Evolutionary conservation across 1,140 invertebrate species (phyloP).

Genomic region (Nilaparvata lugens): DNA sequence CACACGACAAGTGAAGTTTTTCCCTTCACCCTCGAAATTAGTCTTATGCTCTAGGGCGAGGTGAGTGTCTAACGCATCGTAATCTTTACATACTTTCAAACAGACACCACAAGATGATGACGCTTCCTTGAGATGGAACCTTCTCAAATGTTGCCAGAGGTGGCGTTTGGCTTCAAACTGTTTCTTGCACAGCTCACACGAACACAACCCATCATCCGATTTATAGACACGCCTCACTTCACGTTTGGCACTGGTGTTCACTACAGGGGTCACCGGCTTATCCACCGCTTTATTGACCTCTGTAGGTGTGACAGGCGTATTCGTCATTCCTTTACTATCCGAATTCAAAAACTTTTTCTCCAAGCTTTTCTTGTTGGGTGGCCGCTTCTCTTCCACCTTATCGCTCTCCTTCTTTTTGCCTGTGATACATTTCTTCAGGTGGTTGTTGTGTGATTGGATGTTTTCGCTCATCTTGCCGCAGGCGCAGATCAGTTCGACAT

Average conservation of each 20-base stretch:
- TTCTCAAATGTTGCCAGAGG: slow-evolving; percentile 51
- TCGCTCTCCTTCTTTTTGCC: neutral
- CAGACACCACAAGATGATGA: slow-evolving; percentile 51
- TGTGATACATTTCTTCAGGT: neutral
- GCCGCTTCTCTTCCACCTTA: neutral
- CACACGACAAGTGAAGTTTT: slow-evolving; percentile 49
- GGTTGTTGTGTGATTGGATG: neutral
- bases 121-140: slow-evolving; percentile 46
- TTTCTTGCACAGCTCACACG: slow-evolving; percentile 49
- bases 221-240: slow-evolving; percentile 20
- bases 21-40: slow-evolving; percentile 42
- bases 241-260: neutral
- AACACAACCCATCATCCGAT: slow-evolving; percentile 14
- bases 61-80: slow-evolving; percentile 43
- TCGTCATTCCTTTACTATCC: slow-evolving; percentile 5
- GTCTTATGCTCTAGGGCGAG: slow-evolving; percentile 40
- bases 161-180: slow-evolving; percentile 51
- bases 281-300: slow-evolving; percentile 1
- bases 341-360: neutral
- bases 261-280: neutral
- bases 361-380: neutral
- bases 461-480: slow-evolving; percentile 3
- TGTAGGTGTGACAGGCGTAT: neutral
- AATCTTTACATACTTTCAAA: slow-evolving; percentile 43
- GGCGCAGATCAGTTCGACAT: neutral